Evolutionary conservation across 1,140 invertebrate genomes (phyloP), one percentile per base, ranked within the genome.

Genomic region (Brachystomella parvula): DNA sequence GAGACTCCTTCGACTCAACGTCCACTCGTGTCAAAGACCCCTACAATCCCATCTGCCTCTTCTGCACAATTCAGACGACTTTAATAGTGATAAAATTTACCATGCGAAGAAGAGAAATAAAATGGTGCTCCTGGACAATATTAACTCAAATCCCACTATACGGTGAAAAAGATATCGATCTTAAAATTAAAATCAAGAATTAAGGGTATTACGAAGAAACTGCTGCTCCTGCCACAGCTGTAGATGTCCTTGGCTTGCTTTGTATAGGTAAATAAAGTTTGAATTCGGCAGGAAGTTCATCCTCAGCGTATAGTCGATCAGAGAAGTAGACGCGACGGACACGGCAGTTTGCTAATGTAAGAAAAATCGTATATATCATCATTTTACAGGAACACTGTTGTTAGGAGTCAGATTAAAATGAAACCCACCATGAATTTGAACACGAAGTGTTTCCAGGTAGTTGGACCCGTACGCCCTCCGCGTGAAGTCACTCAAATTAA

Each of bases 361-460:
- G n/a, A n/a, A n/a, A n/a, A n/a, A n/a, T n/a, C n/a, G n/a, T n/a
- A n/a, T n/a, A n/a, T n/a, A n/a, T n/a, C n/a, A n/a, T n/a, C n/a
- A n/a, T n/a, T n/a, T n/a, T n/a, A n/a, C n/a, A n/a, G n/a, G n/a
- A n/a, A n/a, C n/a, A n/a, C n/a, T n/a, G n/a, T n/a, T n/a, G n/a
- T n/a, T n/a, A n/a, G n/a, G n/a, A n/a, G n/a, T n/a, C n/a, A n/a
- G n/a, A n/a, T n/a, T n/a, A n/a, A n/a, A n/a, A n/a, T n/a, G n/a
- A n/a, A n/a, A n/a, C n/a, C n/a, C n/a, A n/a, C n/a, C n/a, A 83
- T 99, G 96, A 74, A 99, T 96, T 81, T 97, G 90, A 47, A 99
- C 94, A 73, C 96, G 82, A 32, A 99, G 81, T 15, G 97, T 99
- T 80, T 99, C 96, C 35, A 99, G 93, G 80, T 99, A 99, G 81